These are phyloP conservation scores for Plagiodera versicolora DNA, from an alignment of 2,888 invertebrate genomes.

Conservation along the genomic window DNA sequence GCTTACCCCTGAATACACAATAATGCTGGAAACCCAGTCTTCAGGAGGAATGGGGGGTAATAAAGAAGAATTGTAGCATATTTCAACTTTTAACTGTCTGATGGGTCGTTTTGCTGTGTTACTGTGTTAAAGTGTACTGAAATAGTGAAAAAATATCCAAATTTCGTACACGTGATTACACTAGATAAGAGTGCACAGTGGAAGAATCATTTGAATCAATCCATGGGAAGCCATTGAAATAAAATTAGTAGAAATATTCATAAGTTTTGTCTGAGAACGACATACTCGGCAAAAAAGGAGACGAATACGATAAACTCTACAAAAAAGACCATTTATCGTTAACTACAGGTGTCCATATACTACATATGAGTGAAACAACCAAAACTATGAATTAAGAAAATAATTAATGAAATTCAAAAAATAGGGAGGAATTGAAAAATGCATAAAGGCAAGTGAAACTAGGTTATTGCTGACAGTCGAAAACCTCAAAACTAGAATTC, in stretches of 20 bases:
- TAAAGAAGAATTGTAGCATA: too few species aligned
- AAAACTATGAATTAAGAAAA: conserved; percentile 11
- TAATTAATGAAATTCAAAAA: conserved; percentile 5
- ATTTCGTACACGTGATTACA: background rate
- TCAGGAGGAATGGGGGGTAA: too few species aligned
- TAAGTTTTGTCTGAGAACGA: background rate
- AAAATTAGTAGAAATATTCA: background rate
- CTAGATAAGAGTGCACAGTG: background rate
- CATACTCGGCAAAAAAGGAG: too few species aligned
- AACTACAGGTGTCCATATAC: conserved; percentile 4
- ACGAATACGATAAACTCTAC: too few species aligned
- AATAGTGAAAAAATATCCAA: conserved; percentile 4
- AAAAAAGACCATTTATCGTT: background rate
- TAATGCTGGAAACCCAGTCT: too few species aligned
- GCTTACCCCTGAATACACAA: too few species aligned
- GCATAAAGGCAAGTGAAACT: conserved; percentile 7
- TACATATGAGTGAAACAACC: conserved; percentile 1
- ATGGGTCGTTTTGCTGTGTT: too few species aligned
- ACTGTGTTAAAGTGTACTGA: too few species aligned
- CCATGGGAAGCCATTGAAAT: background rate
- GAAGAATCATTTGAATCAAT: background rate
- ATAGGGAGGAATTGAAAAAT: conserved; percentile 8
- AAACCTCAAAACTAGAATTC: conserved; percentile 11
- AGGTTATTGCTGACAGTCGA: conserved; percentile 9
- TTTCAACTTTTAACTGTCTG: too few species aligned